Conservation (phyloP, 2,888 invertebrate genomes). For the Lithophane socia region DNA sequence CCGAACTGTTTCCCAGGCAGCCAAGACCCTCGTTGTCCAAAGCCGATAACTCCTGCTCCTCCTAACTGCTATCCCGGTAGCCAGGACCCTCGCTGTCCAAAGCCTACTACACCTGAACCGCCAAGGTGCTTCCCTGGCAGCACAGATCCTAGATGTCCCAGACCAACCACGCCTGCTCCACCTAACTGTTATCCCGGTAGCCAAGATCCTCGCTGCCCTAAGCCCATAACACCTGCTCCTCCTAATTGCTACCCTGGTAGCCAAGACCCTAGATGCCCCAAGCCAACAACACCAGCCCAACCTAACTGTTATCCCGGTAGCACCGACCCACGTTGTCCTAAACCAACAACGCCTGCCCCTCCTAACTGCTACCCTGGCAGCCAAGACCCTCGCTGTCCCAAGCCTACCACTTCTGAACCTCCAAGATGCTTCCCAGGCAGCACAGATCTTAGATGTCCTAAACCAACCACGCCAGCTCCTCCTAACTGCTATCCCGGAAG, state of each 20-base stretch:
- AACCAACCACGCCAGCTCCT: constrained; percentile 63
- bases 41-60: constrained; percentile 65
- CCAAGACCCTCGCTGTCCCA: constrained; percentile 65
- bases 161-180: constrained; percentile 47
- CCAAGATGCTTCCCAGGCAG: not conserved
- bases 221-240: not conserved
- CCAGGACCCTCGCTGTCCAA: not conserved
- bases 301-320: not conserved
- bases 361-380: not conserved
- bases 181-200: not conserved
- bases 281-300: constrained; percentile 70
- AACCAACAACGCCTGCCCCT: not conserved
- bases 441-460: not conserved
- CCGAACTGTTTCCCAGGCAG: constrained; percentile 67
- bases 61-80: not conserved
- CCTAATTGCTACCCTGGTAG: constrained; percentile 73
- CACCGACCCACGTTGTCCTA: not conserved
- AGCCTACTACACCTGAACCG: constrained; percentile 63
- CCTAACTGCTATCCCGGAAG: constrained; percentile 74
- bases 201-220: not conserved
- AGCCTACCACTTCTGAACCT: constrained; percentile 42
- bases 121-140: constrained; percentile 75
- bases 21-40: constrained; percentile 69
- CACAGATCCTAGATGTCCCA: constrained; percentile 70
- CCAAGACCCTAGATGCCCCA: constrained; percentile 42